Base-by-base conservation (phyloP, 2,797 vertebrate genomes). In the Myripristis murdjan region DNA sequence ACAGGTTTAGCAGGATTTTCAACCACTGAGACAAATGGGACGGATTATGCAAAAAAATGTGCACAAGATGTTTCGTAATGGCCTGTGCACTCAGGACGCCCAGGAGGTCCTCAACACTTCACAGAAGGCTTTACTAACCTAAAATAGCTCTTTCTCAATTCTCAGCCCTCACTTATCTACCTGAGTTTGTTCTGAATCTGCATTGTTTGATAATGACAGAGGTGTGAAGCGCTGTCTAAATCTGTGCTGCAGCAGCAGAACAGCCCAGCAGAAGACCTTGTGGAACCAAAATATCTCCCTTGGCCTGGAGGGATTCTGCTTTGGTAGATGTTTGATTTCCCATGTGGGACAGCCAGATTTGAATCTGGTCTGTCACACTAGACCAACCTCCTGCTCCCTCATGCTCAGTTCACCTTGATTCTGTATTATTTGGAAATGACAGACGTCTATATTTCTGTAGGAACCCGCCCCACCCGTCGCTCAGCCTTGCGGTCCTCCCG, bases 241-340 rank as follows among this genome's bases (percentile, higher is more conserved):
- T 87, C 77, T 84, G 79, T 82, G 82, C 87, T 87, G 77, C 70
- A 8, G 68, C 5, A 48, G 76, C 75, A 90, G 79, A 79, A 84
- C 79, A 87, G 70, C 79, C 67, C 82, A 76, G 83, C 73, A 79
- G 80, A 87, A 89, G 90, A 92, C 92, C 89, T 92, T 83, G 84
- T 84, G 77, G 77, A 91, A 91, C 91, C 70, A 76, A 91, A 93
- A 92, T 93, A 93, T 82, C 91, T 69, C 18, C 58, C 62, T 49
- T 52, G 77, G 86, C 90, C 92, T 91, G 87, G 46, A 91, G 92
- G 92, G 90, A 91, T 91, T 77, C 90, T 91, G 89, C 91, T 91
- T 91, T 90, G 87, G 89, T 88, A 82, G 83, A 86, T 66, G 87
- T 89, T 67, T 92, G 90, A 93, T 93, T 93, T 93, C 92, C 92